Conservation (phyloP, 2,888 invertebrate species). For the Lithophane socia region DNA sequence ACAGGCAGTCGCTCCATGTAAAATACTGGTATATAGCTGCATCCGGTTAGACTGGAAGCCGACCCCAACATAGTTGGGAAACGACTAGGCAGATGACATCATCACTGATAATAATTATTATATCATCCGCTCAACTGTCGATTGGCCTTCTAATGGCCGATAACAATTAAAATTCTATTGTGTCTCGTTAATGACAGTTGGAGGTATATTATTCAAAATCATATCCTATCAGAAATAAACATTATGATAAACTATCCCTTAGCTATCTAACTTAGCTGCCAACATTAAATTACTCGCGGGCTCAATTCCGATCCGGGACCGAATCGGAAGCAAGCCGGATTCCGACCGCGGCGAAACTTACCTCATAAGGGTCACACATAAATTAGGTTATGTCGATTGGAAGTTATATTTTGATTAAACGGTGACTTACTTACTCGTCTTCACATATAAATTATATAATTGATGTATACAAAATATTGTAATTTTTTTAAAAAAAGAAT, state of each 20-base stretch:
- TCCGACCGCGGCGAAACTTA: slow-evolving; percentile 12
- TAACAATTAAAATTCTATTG: no score
- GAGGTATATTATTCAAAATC: no score
- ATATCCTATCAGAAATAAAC: neutral
- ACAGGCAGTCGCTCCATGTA: no score
- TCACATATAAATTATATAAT: no score
- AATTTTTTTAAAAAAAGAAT: no score
- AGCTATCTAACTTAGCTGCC: slow-evolving; percentile 1
- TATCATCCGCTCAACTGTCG: neutral
- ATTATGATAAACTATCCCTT: neutral
- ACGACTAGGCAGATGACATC: neutral
- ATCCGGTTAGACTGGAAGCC: no score
- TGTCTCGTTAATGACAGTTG: no score
- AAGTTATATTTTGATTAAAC: slow-evolving; percentile 5
- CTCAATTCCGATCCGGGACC: slow-evolving; percentile 10
- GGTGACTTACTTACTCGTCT: neutral
- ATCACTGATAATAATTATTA: neutral
- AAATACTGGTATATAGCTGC: no score
- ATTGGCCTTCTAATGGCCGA: no score
- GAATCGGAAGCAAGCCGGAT: slow-evolving; percentile 9
- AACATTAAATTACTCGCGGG: slow-evolving; percentile 13
- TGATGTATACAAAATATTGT: no score
- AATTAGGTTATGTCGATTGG: slow-evolving; percentile 11
- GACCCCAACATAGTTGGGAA: no score
- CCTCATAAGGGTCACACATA: slow-evolving; percentile 13